phyloP scores from a whole-genome alignment of 2,797 vertebrate genomes.

The Lepilemur septentrionalis region DNA sequence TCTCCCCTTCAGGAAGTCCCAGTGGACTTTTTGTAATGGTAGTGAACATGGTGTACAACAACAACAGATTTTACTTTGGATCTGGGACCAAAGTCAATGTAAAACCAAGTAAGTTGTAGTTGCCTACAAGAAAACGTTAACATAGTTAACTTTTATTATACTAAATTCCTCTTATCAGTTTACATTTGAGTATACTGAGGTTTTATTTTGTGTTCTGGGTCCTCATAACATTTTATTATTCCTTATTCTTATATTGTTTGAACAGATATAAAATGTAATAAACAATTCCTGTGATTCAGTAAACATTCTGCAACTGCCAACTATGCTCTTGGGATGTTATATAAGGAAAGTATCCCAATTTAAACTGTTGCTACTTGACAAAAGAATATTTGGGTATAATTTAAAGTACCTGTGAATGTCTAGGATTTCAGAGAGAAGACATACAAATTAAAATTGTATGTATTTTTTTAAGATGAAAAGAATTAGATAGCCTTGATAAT shows the following conservation, averaged over 20 bases:
- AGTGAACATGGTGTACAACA: conserved; percentile 42
- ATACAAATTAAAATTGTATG: not conserved
- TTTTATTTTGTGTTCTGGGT: conserved; percentile 26
- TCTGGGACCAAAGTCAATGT: conserved; percentile 73
- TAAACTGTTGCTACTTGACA: conserved; percentile 1
- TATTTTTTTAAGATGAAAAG: conserved; percentile 14
- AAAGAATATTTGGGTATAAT: conserved; percentile 11
- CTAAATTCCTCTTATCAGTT: not conserved
- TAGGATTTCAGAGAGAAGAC: conserved; percentile 20
- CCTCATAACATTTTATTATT: not conserved
- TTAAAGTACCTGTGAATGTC: not conserved
- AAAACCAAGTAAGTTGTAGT: conserved; percentile 73
- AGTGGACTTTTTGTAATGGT: conserved; percentile 67
- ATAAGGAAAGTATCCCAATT: not conserved
- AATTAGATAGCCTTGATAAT: not conserved
- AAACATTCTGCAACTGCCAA: conserved; percentile 25
- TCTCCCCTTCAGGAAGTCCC: not conserved
- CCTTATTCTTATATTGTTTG: not conserved
- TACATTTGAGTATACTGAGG: not conserved
- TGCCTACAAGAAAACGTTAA: not conserved
- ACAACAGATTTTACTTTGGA: conserved; percentile 58
- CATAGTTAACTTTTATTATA: not conserved
- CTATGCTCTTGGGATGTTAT: not conserved
- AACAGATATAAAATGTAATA: not conserved
- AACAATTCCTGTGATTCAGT: not conserved